Base-by-base conservation (phyloP, 2,888 invertebrate species). In the Nemotelus pantherinus region DNA sequence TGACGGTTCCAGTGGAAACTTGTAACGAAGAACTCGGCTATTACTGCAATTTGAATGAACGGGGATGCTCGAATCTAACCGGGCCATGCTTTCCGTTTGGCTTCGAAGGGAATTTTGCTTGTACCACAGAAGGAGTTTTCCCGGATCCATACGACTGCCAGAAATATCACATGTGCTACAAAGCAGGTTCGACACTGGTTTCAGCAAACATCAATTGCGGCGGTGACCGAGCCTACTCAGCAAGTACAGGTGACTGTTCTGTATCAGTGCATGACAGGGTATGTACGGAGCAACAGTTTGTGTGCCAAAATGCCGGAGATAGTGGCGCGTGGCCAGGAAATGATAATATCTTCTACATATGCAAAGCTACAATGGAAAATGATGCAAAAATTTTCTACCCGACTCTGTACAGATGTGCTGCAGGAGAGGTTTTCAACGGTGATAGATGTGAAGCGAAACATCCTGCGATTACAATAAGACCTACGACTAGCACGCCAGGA, bases 81-180 rank as follows among this genome's bases (percentile, higher is more conserved):
- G 87, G 87, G 0, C 86, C 87, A 0, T 87, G 87, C 70, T 86
- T 87, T 82, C 86, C 86, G 0, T 85, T 86, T 53, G 86, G 86
- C 2, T 84, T 85, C 70, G 86, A 86, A 67, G 85, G 84, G 4
- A 86, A 85, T 79, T 87, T 87, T 43, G 86, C 85, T 55, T 87
- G 86, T 81, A 86, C 86, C 2, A 85, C 86, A 0, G 85, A 86
- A 57, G 87, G 87, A 63, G 82, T 86, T 39, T 87, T 86, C 53
- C 87, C 87, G 2, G 86, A 87, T 84, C 87, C 87, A 2, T 87
- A 87, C 55, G 86, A 87, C 77, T 87, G 87, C 70, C 87, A 87
- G 81, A 85, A 84, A 76, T 87, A 87, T 78, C 87, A 87, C 71
- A 86, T 87, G 85, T 87, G 87, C 76, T 85, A 86, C 76, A 85